Evolutionary conservation across 1,140 invertebrate genomes (phyloP), one percentile per base, ranked within the genome.

Genomic region (Papilio aristodemus): DNA sequence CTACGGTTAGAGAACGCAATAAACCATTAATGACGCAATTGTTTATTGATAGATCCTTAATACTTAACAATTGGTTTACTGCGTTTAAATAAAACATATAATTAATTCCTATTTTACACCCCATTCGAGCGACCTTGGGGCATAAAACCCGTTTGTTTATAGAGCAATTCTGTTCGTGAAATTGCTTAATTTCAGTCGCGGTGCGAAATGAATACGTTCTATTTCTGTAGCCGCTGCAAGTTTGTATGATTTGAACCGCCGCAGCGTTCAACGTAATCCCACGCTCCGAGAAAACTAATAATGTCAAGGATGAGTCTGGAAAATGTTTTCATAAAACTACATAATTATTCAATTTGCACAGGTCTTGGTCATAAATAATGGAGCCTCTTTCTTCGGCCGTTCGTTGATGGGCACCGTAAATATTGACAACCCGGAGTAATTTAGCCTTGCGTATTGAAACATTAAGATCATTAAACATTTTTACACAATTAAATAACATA

Each of bases 161-260:
- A 22, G 14, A 25, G 32, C 38, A 22, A 62, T 62, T 62, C 59
- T 37, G 46, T 54, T 46, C 39, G 62, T 37, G 62, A 64, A 64
- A 66, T 46, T 66, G 8, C 41, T 22, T 66, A 66, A 66, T 66
- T 66, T 4, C 63, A 22, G 63, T 66, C 41, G 22, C 25, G 63
- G 13, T 43, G 63, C 39, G 27, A 66, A 66, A 66, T 50, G 43
- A 36, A 50, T 66, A 66, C 43, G 39, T 7, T 43, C 41, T 66
- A 66, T 66, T 66, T 66, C 25, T 66, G 25, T 32, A 46, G 14
- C 25, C 3, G 39, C 4, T 66, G 41, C 41, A 66, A 66, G 41
- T 32, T 9, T 27, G 63, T 50, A 14, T 14, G 43, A 25, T 46
- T 41, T 38, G 63, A 46, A 66, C 63, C 41, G 63, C 19, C 11